These are phyloP conservation scores for Cyrtorhinus lividipennis DNA, from an alignment of 1,140 invertebrate species.

Conservation along the genomic window DNA sequence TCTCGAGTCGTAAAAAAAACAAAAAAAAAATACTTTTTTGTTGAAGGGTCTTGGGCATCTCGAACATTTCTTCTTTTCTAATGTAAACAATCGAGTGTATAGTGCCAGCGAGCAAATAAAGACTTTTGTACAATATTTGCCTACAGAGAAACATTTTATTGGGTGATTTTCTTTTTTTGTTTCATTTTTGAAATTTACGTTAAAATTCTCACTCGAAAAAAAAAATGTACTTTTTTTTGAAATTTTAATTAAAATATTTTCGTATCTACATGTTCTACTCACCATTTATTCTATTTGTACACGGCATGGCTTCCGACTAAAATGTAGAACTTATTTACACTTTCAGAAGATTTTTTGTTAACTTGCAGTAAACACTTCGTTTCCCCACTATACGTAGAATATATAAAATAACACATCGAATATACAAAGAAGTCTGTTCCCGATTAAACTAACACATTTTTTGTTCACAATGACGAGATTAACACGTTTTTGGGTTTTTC, in stretches of 20 bases:
- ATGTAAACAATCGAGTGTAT: too few species aligned
- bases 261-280: conserved; percentile 22
- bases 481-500: conserved; percentile 9
- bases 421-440: conserved; percentile 22
- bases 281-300: conserved; percentile 22
- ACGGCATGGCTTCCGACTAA: conserved; percentile 17
- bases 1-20: too few species aligned
- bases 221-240: conserved; percentile 3
- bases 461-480: conserved; percentile 20
- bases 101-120: too few species aligned
- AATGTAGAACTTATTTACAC: conserved; percentile 12
- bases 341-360: neutral
- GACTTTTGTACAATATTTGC: too few species aligned
- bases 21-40: too few species aligned
- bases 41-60: too few species aligned
- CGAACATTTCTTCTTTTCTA: too few species aligned
- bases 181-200: too few species aligned
- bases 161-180: too few species aligned
- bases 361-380: conserved; percentile 18
- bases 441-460: conserved; percentile 14
- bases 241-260: conserved; percentile 7
- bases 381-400: conserved; percentile 17
- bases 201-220: neutral
- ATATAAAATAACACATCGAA: conserved; percentile 25
- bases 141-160: too few species aligned